phyloP scores from a whole-genome alignment of 2,888 invertebrate genomes.

The Drosophila formosana region DNA sequence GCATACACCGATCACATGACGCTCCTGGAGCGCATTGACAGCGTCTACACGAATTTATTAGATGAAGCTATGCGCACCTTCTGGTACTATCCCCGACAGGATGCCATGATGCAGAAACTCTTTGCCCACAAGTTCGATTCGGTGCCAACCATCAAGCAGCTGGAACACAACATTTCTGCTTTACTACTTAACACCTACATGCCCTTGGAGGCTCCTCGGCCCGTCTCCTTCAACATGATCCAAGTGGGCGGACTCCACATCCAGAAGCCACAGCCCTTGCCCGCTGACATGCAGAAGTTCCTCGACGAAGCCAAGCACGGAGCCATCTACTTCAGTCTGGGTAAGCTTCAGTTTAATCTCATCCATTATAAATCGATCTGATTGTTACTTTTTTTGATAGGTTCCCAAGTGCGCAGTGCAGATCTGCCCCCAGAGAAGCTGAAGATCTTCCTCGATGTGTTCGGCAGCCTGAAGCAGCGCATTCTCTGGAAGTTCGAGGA shows the following conservation, averaged over 20 bases:
- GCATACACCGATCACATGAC: slow-evolving; percentile 85
- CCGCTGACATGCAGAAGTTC: slow-evolving; percentile 80
- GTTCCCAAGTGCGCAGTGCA: slow-evolving; percentile 84
- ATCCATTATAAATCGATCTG: no score
- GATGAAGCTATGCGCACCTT: slow-evolving; percentile 71
- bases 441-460: slow-evolving; percentile 82
- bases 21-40: slow-evolving; percentile 86
- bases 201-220: slow-evolving; percentile 83
- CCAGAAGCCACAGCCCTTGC: slow-evolving; percentile 70
- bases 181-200: slow-evolving; percentile 85
- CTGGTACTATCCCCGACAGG: slow-evolving; percentile 77
- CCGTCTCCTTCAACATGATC: slow-evolving; percentile 84
- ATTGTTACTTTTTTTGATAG: slow-evolving; percentile 46
- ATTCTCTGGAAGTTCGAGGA: slow-evolving; percentile 86
- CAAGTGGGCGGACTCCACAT: slow-evolving; percentile 87
- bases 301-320: slow-evolving; percentile 79
- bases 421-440: slow-evolving; percentile 83
- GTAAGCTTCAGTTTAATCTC: slow-evolving; percentile 38
- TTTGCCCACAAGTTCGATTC: slow-evolving; percentile 61
- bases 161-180: slow-evolving; percentile 85
- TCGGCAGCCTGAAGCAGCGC: slow-evolving; percentile 83
- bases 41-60: slow-evolving; percentile 78
- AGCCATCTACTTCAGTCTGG: slow-evolving; percentile 84
- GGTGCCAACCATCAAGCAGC: slow-evolving; percentile 82
- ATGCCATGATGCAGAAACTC: slow-evolving; percentile 72